Evolutionary conservation across 2,888 invertebrate species (phyloP).

Genomic region (Habroteleia sp.): DNA sequence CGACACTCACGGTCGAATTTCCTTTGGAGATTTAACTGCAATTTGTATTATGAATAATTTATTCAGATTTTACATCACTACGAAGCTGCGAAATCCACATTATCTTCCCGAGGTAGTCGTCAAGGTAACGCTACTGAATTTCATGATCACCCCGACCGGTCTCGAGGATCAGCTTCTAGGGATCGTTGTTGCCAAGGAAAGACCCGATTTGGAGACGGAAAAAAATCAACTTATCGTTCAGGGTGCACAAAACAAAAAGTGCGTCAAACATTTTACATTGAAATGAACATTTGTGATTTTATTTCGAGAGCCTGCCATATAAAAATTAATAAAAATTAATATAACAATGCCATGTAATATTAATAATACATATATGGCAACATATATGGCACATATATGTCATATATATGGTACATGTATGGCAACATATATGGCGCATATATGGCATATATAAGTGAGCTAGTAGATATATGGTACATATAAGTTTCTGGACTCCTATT

Average conservation of each 20-base stretch:
- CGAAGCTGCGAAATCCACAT: slow-evolving; percentile 95
- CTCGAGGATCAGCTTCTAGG: slow-evolving; percentile 94
- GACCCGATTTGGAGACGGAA: slow-evolving; percentile 95
- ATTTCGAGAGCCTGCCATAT: too few relatives aligned
- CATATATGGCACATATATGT: too few relatives aligned
- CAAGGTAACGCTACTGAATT: slow-evolving; percentile 95
- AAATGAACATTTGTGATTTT: neutral
- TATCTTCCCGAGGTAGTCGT: slow-evolving; percentile 96
- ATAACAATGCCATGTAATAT: too few relatives aligned
- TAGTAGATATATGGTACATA: too few relatives aligned
- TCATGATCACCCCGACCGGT: slow-evolving; percentile 95
- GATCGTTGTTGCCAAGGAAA: slow-evolving; percentile 94
- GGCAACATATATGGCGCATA: too few relatives aligned
- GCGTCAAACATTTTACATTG: slow-evolving; percentile 2
- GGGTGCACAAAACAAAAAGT: slow-evolving; percentile 91
- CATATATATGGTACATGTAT: too few relatives aligned
- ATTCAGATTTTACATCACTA: slow-evolving; percentile 93
- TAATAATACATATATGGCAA: too few relatives aligned
- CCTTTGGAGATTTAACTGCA: too few relatives aligned
- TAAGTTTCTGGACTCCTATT: too few relatives aligned
- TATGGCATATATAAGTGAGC: too few relatives aligned
- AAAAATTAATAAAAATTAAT: too few relatives aligned
- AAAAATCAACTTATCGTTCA: slow-evolving; percentile 94
- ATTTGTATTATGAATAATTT: slow-evolving; percentile 44
- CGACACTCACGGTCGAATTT: too few relatives aligned